Evolutionary conservation across 2,797 vertebrate species (phyloP).

Genomic region (Chrysocyon brachyurus): DNA sequence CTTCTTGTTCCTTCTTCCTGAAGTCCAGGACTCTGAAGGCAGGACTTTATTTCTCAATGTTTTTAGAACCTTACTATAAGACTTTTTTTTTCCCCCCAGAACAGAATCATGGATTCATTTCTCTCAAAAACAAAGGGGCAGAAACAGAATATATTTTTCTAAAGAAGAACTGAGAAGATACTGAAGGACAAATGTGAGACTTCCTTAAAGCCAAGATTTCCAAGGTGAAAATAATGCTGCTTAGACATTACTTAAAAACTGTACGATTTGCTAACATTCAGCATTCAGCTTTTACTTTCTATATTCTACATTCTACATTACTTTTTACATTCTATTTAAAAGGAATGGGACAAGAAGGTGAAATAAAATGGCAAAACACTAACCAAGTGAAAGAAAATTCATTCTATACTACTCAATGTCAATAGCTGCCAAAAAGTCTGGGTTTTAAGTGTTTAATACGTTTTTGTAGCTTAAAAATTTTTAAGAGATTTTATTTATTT

Average conservation of each 20-base stretch:
- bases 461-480: not conserved
- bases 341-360: not conserved
- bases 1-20: not conserved
- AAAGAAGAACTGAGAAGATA: conserved; percentile 50
- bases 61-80: not conserved
- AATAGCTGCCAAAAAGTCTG: not conserved
- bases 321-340: not conserved
- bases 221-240: conserved; percentile 18
- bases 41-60: not conserved
- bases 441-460: not conserved
- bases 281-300: not conserved
- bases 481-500: not conserved
- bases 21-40: not conserved
- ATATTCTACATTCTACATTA: not conserved
- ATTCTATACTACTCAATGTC: not conserved
- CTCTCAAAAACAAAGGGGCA: conserved; percentile 47
- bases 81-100: not conserved
- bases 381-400: not conserved
- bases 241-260: conserved; percentile 42
- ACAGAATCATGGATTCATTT: conserved; percentile 9
- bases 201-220: conserved; percentile 39
- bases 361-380: conserved; percentile 23
- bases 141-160: conserved; percentile 56
- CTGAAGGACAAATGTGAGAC: conserved; percentile 25
- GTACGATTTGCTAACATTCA: not conserved